A percentile compares a stretch with the other conserved stretches of the same genome.
Evolutionary conservation across 2,888 invertebrate species (phyloP).

Genomic region (Formica aserva): DNA sequence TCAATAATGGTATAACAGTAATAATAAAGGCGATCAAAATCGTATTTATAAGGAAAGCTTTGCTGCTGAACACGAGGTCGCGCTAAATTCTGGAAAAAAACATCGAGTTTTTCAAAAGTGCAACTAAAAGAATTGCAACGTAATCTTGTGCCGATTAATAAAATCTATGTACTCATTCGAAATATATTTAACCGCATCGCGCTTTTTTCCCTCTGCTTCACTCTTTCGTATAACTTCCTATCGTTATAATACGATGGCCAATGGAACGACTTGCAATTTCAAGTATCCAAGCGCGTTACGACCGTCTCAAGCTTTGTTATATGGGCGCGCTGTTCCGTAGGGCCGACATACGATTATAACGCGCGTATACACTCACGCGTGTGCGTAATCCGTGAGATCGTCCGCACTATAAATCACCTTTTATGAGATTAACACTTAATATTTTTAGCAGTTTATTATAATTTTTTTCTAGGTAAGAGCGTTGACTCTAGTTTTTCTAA

Average conservation of each 20-base stretch:
- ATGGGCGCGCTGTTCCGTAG: constrained; percentile 31
- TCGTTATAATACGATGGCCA: constrained; percentile 34
- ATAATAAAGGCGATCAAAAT: background rate
- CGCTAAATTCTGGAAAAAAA: background rate
- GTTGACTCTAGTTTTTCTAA: background rate
- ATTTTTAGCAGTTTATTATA: background rate
- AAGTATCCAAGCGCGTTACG: constrained; percentile 58
- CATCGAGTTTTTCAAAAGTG: background rate
- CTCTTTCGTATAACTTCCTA: background rate
- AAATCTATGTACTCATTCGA: constrained; percentile 54
- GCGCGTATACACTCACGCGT: background rate
- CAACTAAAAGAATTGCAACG: constrained; percentile 40
- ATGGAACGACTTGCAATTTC: constrained; percentile 62
- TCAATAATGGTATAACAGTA: background rate
- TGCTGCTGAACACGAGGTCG: background rate
- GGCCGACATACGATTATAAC: constrained; percentile 7
- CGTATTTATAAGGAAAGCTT: background rate
- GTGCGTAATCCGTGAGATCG: constrained; percentile 15
- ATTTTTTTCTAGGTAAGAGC: background rate
- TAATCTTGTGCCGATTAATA: constrained; percentile 65
- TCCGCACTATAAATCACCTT: background rate
- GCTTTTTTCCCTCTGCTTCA: constrained; percentile 1
- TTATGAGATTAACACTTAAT: background rate
- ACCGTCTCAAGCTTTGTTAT: constrained; percentile 42
- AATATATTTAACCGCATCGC: constrained; percentile 41